phyloP scores from a whole-genome alignment of 2,888 invertebrate species.

The Ichneumon xanthorius region DNA sequence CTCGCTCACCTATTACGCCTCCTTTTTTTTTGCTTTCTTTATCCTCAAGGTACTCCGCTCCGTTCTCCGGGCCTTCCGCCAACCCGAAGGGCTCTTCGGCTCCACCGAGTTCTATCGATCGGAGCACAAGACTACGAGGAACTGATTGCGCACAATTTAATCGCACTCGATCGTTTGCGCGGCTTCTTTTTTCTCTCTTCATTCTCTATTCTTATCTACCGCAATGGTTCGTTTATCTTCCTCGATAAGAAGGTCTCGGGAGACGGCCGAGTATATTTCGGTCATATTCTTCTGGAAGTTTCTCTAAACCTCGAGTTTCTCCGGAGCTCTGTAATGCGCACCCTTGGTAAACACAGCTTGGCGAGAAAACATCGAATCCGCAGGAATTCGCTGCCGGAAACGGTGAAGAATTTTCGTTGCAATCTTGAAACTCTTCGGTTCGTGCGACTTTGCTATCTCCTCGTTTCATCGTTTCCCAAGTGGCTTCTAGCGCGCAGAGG shows the following conservation, averaged over 20 bases:
- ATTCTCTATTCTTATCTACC: not conserved
- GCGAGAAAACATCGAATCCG: not conserved
- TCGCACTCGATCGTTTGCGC: slow-evolving; percentile 18
- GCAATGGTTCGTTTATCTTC: not conserved
- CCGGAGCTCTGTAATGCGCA: not conserved
- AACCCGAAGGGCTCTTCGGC: slow-evolving; percentile 4
- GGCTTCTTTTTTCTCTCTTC: not conserved
- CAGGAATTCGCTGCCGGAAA: not conserved
- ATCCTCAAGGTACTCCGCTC: slow-evolving; percentile 5
- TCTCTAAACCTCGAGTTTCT: not conserved
- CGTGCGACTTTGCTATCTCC: not conserved
- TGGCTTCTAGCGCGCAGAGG: not conserved
- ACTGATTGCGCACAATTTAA: slow-evolving; percentile 17
- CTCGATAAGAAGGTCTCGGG: not conserved
- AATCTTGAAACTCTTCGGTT: slow-evolving; percentile 5
- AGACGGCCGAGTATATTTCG: not conserved
- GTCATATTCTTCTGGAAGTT: not conserved
- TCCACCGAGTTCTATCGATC: slow-evolving; percentile 4
- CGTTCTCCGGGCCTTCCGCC: slow-evolving; percentile 7
- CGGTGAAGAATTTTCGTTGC: not conserved
- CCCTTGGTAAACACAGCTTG: not conserved
- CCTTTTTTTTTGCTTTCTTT: slow-evolving; percentile 13
- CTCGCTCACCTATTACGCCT: not conserved
- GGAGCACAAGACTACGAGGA: not conserved
- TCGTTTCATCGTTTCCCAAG: slow-evolving; percentile 19